Evolutionary conservation across 2,113 vertebrate species (phyloP).

Genomic region (Sminthopsis crassicaudata): DNA sequence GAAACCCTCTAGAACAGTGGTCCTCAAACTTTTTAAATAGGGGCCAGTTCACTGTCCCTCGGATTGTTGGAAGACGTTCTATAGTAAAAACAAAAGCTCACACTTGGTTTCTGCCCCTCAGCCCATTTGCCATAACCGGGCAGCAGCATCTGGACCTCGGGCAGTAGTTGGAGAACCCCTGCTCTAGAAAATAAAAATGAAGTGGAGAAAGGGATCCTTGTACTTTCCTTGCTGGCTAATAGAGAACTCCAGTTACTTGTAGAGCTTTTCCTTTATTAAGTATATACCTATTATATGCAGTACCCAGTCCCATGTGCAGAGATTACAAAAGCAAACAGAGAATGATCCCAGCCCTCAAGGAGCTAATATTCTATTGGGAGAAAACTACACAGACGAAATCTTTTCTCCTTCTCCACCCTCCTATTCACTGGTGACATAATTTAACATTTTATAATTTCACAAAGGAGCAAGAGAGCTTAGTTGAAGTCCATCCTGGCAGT

Average conservation of each 20-base stretch:
- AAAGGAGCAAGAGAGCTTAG: neutral
- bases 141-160: too few species aligned
- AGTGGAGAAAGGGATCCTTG: neutral
- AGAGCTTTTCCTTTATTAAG: neutral
- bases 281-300: too few species aligned
- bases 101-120: too few species aligned
- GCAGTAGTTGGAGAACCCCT: too few species aligned
- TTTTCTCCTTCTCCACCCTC: too few species aligned
- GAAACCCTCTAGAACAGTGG: neutral
- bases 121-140: too few species aligned
- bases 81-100: too few species aligned
- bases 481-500: neutral
- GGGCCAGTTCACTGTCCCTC: too few species aligned
- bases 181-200: neutral
- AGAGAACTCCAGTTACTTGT: accelerated
- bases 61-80: too few species aligned
- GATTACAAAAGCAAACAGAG: neutral
- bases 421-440: neutral
- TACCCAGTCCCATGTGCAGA: neutral
- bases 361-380: neutral
- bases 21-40: too few species aligned
- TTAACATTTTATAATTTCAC: neutral
- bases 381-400: neutral
- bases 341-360: neutral
- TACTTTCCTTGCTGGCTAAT: neutral